Evolutionary conservation across 2,113 vertebrate species (phyloP).

Genomic region (Rhea pennata): DNA sequence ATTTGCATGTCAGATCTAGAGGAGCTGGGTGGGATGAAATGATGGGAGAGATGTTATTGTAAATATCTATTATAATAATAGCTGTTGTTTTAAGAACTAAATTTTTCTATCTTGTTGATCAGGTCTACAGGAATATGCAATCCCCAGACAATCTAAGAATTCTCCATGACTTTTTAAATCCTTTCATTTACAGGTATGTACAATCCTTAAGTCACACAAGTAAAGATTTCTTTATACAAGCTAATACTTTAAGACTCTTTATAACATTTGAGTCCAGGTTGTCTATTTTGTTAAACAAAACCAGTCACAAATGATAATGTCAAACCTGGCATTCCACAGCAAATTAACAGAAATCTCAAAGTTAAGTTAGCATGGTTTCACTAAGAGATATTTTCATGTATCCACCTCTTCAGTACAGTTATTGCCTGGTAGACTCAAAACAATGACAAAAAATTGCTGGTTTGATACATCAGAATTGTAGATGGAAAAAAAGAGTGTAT

Average conservation of each 20-base stretch:
- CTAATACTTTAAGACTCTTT: background rate
- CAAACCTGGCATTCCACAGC: background rate
- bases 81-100: background rate
- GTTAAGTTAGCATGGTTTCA: background rate
- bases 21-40: background rate
- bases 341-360: background rate
- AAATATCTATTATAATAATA: background rate
- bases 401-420: background rate
- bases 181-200: background rate
- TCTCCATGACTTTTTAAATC: background rate
- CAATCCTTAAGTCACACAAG: background rate
- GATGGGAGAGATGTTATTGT: background rate
- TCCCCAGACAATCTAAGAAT: background rate
- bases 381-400: background rate
- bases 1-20: background rate
- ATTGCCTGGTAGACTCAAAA: background rate
- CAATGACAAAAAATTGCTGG: background rate
- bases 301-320: background rate
- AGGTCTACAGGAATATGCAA: background rate
- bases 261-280: background rate
- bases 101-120: background rate
- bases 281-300: background rate
- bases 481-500: background rate
- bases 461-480: background rate
- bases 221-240: background rate